Base-by-base conservation (phyloP, 2,888 invertebrate species). In the Allolobophora icterica region DNA sequence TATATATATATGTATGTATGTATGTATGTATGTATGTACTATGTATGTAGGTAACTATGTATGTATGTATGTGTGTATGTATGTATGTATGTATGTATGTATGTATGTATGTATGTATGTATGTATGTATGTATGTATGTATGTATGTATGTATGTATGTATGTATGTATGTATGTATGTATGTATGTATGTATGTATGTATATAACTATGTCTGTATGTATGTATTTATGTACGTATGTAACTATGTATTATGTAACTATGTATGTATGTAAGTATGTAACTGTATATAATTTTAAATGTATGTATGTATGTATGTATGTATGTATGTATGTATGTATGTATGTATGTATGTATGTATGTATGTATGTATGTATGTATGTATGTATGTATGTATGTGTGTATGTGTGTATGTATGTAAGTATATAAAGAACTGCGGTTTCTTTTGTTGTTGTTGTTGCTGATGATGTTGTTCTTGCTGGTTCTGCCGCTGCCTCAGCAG, bases 11-110 rank as follows among this genome's bases (percentile, higher is more conserved):
- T n/a, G n/a, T n/a, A n/a, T n/a, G n/a, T n/a, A 71, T 71, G n/a
- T 71, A 71, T 71, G n/a, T 71, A 71, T 71, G n/a, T 71, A 71
- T 71, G n/a, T 71, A 71, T 71, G n/a, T 71, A 71, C n/a, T 71
- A 71, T 71, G n/a, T 71, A 71, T 71, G n/a, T 71, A 71, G 8
- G n/a, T 71, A 71, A n/a, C n/a, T n/a, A n/a, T n/a, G n/a, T n/a
- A n/a, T 71, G n/a, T n/a, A n/a, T n/a, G 71, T n/a, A 71, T 71
- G 71, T n/a, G n/a, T 8, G 30, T 71, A 71, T n/a, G 30, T 71
- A n/a, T 71, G n/a, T n/a, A 30, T 84, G 91, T 91, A 71, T 71
- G 71, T 8, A 71, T 71, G 13, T 71, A n/a, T n/a, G 52, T 52
- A 21, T 71, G n/a, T 11, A 71, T 71, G 30, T 71, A n/a, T n/a